Conservation (phyloP, 1,140 invertebrate genomes). For the Frieseomelitta varia region DNA sequence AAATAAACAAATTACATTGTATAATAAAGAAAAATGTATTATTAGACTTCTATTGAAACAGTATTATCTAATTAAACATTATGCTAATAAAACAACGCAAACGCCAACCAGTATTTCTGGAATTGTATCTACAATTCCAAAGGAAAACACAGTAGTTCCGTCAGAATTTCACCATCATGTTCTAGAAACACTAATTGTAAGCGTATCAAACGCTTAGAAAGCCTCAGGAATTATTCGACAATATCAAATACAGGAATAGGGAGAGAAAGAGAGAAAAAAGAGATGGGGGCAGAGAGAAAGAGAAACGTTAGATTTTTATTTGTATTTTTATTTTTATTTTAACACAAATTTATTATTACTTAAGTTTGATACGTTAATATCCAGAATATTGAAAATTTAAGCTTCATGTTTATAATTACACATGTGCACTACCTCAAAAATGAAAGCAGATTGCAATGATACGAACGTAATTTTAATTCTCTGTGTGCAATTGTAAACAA, state of each 20-base stretch:
- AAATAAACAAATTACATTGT: not conserved
- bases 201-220: conserved; percentile 6
- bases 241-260: not conserved
- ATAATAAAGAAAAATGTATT: not conserved
- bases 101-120: not conserved
- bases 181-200: not conserved
- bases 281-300: not conserved
- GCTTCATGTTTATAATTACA: not conserved
- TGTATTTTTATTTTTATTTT: too few species aligned
- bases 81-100: not conserved
- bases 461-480: not conserved
- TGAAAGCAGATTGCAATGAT: not conserved
- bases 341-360: too few species aligned
- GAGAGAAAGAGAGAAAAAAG: not conserved
- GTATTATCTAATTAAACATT: not conserved
- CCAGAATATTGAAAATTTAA: not conserved
- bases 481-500: too few species aligned
- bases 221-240: not conserved
- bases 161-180: not conserved
- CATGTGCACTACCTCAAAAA: not conserved
- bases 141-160: not conserved
- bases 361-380: not conserved
- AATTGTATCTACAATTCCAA: not conserved
- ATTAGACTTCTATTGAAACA: not conserved
- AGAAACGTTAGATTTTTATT: not conserved